Evolutionary conservation across 2,797 vertebrate species (phyloP).

Genomic region (Pseudocheirus occidentalis): DNA sequence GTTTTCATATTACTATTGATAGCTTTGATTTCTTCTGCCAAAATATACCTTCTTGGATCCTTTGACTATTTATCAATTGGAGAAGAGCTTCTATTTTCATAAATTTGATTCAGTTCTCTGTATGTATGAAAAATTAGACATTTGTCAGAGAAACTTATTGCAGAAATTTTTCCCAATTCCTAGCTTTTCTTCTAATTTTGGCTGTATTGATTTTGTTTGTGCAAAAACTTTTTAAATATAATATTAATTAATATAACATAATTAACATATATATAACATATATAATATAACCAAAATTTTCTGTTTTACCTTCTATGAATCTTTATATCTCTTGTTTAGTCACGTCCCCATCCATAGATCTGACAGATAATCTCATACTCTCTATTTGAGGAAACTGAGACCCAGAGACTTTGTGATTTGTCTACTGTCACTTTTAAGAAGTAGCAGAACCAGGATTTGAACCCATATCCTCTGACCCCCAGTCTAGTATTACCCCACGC

Average conservation of each 20-base stretch:
- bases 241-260: not conserved
- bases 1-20: not conserved
- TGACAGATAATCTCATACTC: not conserved
- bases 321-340: not conserved
- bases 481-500: not conserved
- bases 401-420: not conserved
- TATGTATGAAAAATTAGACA: not conserved
- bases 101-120: not conserved
- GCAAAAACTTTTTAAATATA: not conserved
- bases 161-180: not conserved
- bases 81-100: not conserved
- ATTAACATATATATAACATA: too few species aligned
- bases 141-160: not conserved
- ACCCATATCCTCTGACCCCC: not conserved
- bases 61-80: not conserved
- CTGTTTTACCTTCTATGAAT: not conserved
- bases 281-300: not conserved
- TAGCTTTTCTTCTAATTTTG: not conserved
- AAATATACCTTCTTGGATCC: not conserved
- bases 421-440: not conserved
- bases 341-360: not conserved
- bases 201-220: not conserved
- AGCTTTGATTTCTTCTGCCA: not conserved
- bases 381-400: not conserved
- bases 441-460: not conserved